Conservation (phyloP, 2,797 vertebrate species). For the Nasua narica region DNA sequence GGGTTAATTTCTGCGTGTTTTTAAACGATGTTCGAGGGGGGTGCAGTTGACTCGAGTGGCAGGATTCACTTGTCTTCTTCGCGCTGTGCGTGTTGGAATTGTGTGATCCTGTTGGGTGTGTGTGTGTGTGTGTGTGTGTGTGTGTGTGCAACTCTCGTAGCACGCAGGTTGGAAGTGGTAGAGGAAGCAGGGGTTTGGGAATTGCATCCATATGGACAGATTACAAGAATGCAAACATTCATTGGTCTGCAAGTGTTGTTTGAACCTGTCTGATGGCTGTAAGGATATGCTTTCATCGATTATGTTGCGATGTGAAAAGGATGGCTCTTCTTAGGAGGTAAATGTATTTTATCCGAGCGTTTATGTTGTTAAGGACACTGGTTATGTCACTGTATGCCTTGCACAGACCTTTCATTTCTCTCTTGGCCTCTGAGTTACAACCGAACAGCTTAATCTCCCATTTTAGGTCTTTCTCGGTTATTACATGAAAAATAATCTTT, state of each 20-base stretch:
- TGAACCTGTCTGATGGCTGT: background rate
- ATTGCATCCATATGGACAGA: conserved; percentile 44
- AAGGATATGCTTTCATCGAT: background rate
- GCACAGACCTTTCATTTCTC: background rate
- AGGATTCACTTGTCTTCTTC: background rate
- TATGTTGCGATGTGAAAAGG: background rate
- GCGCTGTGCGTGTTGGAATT: background rate
- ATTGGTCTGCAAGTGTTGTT: background rate
- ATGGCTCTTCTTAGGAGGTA: background rate
- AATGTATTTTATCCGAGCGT: background rate
- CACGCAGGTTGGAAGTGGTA: conserved; percentile 3
- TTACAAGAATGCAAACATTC: background rate
- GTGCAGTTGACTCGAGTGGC: background rate
- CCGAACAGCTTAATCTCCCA: background rate
- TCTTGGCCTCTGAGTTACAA: conserved; percentile 3
- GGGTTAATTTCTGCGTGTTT: background rate
- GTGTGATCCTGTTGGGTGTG: background rate
- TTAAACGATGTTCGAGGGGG: background rate
- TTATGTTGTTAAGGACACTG: background rate
- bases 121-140: background rate
- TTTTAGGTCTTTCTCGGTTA: background rate
- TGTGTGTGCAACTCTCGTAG: background rate
- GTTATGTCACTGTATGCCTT: background rate
- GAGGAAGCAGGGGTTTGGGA: background rate
- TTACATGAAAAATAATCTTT: background rate